Percentiles rank a stretch among this genome's conserved stretches.
Evolutionary conservation across 2,113 vertebrate species (phyloP).

Genomic region (Podarcis raffonei): DNA sequence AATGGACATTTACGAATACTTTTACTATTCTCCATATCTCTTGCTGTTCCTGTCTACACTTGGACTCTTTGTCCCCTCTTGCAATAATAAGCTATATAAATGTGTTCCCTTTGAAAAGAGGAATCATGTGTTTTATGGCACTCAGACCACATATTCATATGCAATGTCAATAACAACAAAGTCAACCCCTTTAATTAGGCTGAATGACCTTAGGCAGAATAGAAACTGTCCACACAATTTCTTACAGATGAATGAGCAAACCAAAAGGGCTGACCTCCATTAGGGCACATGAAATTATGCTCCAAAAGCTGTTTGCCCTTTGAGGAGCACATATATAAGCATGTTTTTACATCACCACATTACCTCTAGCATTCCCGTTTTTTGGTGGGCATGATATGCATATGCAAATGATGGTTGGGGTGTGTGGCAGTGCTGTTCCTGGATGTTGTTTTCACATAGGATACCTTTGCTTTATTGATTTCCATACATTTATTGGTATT

Average conservation of each 20-base stretch:
- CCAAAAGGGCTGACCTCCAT: neutral
- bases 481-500: neutral
- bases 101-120: neutral
- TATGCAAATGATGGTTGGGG: neutral
- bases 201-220: constrained; percentile 3
- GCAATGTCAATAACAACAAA: constrained; percentile 9
- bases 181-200: constrained; percentile 38
- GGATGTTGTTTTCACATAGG: neutral
- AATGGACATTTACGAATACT: neutral
- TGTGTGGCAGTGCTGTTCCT: neutral
- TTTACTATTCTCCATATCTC: neutral
- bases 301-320: neutral
- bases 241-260: neutral
- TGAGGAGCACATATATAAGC: neutral
- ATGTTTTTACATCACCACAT: neutral
- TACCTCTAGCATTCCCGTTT: neutral
- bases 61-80: neutral
- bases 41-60: neutral
- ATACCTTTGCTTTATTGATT: neutral
- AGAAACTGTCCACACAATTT: neutral
- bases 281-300: constrained; percentile 5
- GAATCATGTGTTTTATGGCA: neutral
- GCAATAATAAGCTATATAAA: neutral
- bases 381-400: neutral
- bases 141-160: neutral